Evolutionary conservation across 1,140 invertebrate species (phyloP).

Genomic region (Bombus sylvicola): DNA sequence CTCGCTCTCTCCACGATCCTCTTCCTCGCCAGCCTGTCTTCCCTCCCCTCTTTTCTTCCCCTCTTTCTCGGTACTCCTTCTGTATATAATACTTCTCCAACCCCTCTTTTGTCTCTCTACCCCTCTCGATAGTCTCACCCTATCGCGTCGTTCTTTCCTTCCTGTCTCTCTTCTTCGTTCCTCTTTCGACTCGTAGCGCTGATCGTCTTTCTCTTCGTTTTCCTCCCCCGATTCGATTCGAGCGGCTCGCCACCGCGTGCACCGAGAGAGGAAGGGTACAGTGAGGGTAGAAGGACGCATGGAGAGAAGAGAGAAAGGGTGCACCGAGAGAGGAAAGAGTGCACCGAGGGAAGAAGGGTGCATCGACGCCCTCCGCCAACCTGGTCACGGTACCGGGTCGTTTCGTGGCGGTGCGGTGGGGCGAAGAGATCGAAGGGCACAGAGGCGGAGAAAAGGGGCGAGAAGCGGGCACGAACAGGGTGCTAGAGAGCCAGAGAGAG

Average conservation of each 20-base stretch:
- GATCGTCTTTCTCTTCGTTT: neutral
- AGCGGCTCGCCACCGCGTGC: neutral
- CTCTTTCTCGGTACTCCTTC: constrained; percentile 24
- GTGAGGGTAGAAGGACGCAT: neutral
- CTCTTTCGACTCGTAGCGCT: neutral
- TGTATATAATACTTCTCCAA: neutral
- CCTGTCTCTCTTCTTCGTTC: constrained; percentile 1
- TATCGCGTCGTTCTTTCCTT: neutral
- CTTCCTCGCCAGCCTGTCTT: constrained; percentile 11
- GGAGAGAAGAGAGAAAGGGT: neutral
- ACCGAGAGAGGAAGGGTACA: too few relatives aligned
- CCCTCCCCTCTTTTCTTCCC: neutral
- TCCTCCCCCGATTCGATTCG: constrained; percentile 1
- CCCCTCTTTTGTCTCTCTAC: neutral
- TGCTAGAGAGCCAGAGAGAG: constrained; percentile 34
- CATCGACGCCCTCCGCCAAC: neutral
- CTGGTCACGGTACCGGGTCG: neutral
- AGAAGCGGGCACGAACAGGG: constrained; percentile 48
- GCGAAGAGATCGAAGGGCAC: constrained; percentile 23
- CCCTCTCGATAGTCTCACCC: constrained; percentile 8
- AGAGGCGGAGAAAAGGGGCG: constrained; percentile 54
- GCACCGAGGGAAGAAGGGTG: neutral
- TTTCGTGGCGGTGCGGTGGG: neutral
- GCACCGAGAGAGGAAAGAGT: neutral
- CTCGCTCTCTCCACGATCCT: constrained; percentile 54